Evolutionary conservation across 1,140 invertebrate genomes (phyloP), one percentile per base, ranked within the genome.

Genomic region (Drosophila orosa): DNA sequence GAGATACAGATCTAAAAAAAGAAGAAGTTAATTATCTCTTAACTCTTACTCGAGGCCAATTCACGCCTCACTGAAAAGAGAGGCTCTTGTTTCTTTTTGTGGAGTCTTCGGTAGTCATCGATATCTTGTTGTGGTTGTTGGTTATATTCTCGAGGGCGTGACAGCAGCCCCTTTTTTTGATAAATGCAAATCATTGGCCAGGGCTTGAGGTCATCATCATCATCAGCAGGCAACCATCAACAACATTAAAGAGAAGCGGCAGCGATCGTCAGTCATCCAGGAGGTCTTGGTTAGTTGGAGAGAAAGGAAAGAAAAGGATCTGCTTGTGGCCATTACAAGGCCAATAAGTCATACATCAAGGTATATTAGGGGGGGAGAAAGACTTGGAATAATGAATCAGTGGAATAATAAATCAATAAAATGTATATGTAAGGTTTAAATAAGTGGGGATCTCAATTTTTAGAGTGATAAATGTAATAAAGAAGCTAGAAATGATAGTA

Each of bases 21-120:
- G 58, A 56, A 69, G 56, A 66, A 87, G 83, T 87, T 86, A 86
- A 86, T 86, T 87, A 87, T 83, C 75, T 82, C 75, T 83, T 83
- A 86, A 86, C 83, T 83, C 72, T 79, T 59, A 78, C 78, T 71
- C 48, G 45, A 47, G 78, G 50, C 60, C 62, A 78, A 73, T 78
- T 81, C 78, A 78, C 82, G 81, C 81, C 80, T 82, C 63, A 63
- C 25, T 44, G n/a, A 39, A 40, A 19, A 27, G 31, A 24, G 24
- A 25, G 33, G 15, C 10, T 29, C 27, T 24, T 33, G 9, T 48
- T 3, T 37, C 3, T 58, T 39, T 40, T 12, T 42, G 5, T 31
- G 31, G 17, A 12, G 5, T 8, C 22, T 67, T 42, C 37, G 60
- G 74, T 55, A 76, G 62, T 76, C 73, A 68, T 76, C 74, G 56